These are phyloP conservation scores for Pseudorasbora parva DNA, from an alignment of 2,113 vertebrate species.

Conservation along the genomic window DNA sequence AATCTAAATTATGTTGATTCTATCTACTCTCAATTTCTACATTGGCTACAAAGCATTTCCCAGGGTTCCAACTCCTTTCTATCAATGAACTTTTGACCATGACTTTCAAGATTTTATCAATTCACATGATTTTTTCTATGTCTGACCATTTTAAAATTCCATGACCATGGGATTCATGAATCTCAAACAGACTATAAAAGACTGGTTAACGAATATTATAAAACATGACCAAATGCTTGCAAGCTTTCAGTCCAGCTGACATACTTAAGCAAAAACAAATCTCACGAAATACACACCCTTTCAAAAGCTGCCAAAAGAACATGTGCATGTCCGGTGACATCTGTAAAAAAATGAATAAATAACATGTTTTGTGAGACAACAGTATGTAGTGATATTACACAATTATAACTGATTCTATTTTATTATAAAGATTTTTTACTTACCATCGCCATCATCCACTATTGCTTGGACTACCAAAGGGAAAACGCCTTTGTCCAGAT, in stretches of 20 bases:
- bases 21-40: background rate
- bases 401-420: background rate
- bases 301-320: conserved; percentile 97
- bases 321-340: conserved; percentile 93
- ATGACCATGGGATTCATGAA: background rate
- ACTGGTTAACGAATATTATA: conserved; percentile 19
- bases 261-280: background rate
- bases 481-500: conserved; percentile 92
- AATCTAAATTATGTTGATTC: background rate
- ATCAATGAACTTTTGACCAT: background rate
- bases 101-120: background rate
- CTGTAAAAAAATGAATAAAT: conserved; percentile 73
- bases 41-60: background rate
- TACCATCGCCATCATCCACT: conserved; percentile 95
- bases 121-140: no score
- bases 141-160: background rate
- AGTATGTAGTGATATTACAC: background rate
- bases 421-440: conserved; percentile 53
- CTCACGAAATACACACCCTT: conserved; percentile 79
- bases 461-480: conserved; percentile 94
- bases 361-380: conserved; percentile 44
- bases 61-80: background rate
- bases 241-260: background rate
- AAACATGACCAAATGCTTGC: background rate
- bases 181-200: background rate